phyloP scores from a whole-genome alignment of 2,113 vertebrate species.

The Xenus cinereus region DNA sequence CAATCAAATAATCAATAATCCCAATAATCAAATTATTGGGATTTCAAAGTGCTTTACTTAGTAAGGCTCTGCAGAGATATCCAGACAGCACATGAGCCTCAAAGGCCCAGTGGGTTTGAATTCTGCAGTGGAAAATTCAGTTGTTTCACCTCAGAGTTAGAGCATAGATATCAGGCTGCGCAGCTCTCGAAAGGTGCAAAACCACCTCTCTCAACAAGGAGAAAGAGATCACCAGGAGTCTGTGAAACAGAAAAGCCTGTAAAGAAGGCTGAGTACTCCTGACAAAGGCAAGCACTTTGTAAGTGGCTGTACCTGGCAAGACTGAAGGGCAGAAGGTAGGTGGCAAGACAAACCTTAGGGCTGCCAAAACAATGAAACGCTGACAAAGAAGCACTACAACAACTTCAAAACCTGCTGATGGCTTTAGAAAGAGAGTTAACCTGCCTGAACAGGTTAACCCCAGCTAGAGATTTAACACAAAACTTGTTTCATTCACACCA shows the following conservation, averaged over 20 bases:
- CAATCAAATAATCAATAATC: not conserved
- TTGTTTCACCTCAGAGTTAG: not conserved
- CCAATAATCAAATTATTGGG: not conserved
- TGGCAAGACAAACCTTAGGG: not conserved
- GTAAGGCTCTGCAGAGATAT: not conserved
- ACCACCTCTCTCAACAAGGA: not conserved
- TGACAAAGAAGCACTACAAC: not conserved
- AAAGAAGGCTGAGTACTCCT: not conserved
- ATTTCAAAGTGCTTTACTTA: not conserved
- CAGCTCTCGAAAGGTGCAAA: not conserved
- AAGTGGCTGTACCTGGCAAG: not conserved
- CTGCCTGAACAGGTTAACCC: not conserved
- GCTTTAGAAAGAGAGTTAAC: not conserved
- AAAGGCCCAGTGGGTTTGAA: not conserved
- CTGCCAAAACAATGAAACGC: not conserved
- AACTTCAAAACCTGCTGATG: not conserved
- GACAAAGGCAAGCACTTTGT: not conserved
- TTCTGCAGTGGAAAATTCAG: not conserved
- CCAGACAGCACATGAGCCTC: not conserved
- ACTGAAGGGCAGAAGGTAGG: not conserved
- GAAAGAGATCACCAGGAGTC: not conserved
- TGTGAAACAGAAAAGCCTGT: not conserved
- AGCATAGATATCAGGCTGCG: not conserved
- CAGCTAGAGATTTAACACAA: not conserved
- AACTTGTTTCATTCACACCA: not conserved